Conservation (phyloP, 1,140 invertebrate genomes). For the Penaeus indicus region DNA sequence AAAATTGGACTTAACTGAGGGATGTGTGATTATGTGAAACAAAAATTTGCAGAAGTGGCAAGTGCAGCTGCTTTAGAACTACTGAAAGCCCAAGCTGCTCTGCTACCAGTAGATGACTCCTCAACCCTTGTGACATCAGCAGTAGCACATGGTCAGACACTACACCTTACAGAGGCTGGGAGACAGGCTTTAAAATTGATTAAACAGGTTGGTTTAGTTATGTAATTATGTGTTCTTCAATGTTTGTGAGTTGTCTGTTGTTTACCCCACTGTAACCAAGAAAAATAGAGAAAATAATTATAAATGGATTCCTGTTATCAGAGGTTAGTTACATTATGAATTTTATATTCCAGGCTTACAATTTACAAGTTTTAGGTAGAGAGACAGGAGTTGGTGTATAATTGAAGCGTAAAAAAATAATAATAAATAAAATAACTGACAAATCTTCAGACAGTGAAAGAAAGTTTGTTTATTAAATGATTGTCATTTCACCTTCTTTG, state of each 20-base stretch:
- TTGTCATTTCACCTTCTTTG: too few species aligned
- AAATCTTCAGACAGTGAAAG: too few species aligned
- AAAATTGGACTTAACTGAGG: background rate
- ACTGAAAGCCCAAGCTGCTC: constrained; percentile 49
- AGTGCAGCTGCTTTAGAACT: constrained; percentile 55
- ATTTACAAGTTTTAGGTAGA: too few species aligned
- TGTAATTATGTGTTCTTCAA: background rate
- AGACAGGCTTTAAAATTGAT: constrained; percentile 52
- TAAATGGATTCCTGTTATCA: too few species aligned
- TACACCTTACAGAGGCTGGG: constrained; percentile 58
- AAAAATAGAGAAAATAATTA: too few species aligned
- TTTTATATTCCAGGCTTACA: too few species aligned
- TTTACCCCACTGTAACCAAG: background rate
- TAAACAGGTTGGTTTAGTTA: constrained; percentile 34
- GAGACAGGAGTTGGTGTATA: too few species aligned
- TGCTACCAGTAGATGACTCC: constrained; percentile 46
- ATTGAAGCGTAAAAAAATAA: too few species aligned
- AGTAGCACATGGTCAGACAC: constrained; percentile 53
- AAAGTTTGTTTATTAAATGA: too few species aligned
- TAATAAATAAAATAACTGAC: too few species aligned
- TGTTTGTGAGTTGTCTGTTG: background rate
- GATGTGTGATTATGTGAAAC: background rate
- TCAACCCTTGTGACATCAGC: constrained; percentile 48
- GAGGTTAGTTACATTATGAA: too few species aligned
- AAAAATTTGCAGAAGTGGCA: constrained; percentile 47